Evolutionary conservation across 2,888 invertebrate genomes (phyloP), one percentile per base, ranked within the genome.

Genomic region (Conistra vaccinii): DNA sequence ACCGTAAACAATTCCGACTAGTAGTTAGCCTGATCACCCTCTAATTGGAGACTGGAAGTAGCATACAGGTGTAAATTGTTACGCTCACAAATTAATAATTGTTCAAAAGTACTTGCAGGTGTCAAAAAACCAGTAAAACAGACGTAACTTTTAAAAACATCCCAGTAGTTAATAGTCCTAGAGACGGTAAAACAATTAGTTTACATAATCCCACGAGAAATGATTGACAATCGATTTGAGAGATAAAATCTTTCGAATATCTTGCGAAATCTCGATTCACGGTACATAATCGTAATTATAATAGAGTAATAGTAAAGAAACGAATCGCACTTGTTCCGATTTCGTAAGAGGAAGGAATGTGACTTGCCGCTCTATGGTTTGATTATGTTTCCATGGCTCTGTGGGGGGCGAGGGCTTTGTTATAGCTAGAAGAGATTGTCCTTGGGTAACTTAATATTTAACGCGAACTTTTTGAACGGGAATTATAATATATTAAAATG

Each of bases 341-440:
- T 85, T 84, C 85, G 70, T 77, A 88, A 89, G 67, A 76, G 82
- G 83, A 84, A 86, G 74, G 68, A 87, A 83, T 83, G 71, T 32
- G 71, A 35, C 20, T 35, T n/a, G 53, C 65, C 53, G 23, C 35
- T 80, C 60, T 81, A 72, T 78, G 66, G 69, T 73, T 77, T 76
- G 61, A 67, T 69, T 58, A 51, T 53, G 35, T 45, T 68, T 69
- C 55, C 32, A 65, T 69, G 10, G 65, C 79, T 42, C 85, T 71
- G 68, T 70, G 73, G 85, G 78, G 58, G 69, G 73, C 58, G 20
- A 35, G 60, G 29, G 42, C 45, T 63, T 62, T 68, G 57, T 53
- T 57, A 71, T n/a, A 61, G 35, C 20, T 35, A 58, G 35, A 69
- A 65, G 45, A 51, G 57, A 76, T 81, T 76, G 70, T 68, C 4